phyloP scores from a whole-genome alignment of 2,113 vertebrate genomes.

The Benitochromis conjunctus region DNA sequence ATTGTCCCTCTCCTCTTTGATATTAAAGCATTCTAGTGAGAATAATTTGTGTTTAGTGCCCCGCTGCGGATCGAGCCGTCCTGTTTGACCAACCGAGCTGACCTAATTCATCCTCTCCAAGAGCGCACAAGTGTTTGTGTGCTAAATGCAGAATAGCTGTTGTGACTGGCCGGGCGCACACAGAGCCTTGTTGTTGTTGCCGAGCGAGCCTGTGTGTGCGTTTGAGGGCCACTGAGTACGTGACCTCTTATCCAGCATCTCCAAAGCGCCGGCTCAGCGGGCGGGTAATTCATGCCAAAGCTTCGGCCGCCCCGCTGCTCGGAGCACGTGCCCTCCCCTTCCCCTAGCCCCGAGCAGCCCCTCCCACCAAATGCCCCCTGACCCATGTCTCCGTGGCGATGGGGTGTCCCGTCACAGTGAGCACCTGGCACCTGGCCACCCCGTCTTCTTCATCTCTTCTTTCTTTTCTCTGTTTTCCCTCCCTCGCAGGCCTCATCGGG shows the following conservation, averaged over 20 bases:
- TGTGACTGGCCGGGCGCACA: conserved; percentile 19
- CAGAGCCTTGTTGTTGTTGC: conserved; percentile 33
- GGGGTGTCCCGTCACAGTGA: conserved; percentile 43
- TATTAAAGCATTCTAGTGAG: conserved; percentile 49
- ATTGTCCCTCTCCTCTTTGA: conserved; percentile 38
- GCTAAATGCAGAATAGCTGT: conserved; percentile 48
- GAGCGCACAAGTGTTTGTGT: not conserved
- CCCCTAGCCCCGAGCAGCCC: not conserved
- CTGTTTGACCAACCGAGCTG: conserved; percentile 60
- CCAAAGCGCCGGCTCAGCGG: conserved; percentile 32
- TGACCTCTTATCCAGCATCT: conserved; percentile 49
- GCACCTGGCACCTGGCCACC: conserved; percentile 75
- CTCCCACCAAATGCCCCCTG: not conserved
- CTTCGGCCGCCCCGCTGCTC: conserved; percentile 37
- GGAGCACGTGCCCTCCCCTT: conserved; percentile 24
- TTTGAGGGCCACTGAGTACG: conserved; percentile 57
- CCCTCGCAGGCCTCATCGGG: not conserved
- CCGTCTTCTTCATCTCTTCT: not conserved
- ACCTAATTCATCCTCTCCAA: conserved; percentile 55
- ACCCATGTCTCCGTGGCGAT: conserved; percentile 39
- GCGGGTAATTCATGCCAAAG: conserved; percentile 57
- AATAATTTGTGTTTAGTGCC: conserved; percentile 63
- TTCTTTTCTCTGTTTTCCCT: not conserved
- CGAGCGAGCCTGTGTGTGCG: conserved; percentile 23
- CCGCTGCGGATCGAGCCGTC: conserved; percentile 46